Percentiles rank a stretch among this genome's conserved stretches.
Evolutionary conservation across 2,888 invertebrate genomes (phyloP).

Genomic region (Chymomyza caudatula): DNA sequence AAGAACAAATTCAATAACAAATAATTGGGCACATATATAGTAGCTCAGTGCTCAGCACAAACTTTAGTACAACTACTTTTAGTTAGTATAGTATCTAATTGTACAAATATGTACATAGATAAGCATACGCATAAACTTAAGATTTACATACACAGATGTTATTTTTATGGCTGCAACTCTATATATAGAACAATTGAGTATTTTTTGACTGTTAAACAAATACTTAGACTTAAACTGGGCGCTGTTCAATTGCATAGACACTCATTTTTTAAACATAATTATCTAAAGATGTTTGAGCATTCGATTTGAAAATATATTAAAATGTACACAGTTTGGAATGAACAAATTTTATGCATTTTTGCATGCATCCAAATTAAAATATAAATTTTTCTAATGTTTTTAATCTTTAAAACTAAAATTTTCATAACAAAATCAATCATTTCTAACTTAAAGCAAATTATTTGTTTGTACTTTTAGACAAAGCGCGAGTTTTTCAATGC

Average conservation of each 20-base stretch:
- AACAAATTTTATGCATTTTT: background rate
- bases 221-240: background rate
- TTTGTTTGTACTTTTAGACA: background rate
- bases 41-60: conserved; percentile 39
- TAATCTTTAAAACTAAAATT: background rate
- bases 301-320: background rate
- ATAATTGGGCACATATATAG: conserved; percentile 7
- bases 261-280: background rate
- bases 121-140: background rate
- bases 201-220: background rate
- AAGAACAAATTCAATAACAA: background rate
- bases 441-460: background rate
- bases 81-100: background rate
- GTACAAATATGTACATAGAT: background rate
- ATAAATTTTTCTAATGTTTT: background rate
- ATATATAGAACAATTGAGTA: background rate
- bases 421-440: background rate
- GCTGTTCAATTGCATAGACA: background rate
- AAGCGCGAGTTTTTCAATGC: background rate
- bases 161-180: background rate
- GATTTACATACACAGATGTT: background rate
- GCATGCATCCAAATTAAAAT: background rate
- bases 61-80: background rate
- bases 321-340: background rate
- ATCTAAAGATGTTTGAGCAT: background rate